Percentiles rank a stretch among this genome's conserved stretches.
These are phyloP conservation scores for Argynnis bischoffii DNA, from an alignment of 2,888 invertebrate genomes.

Conservation along the genomic window DNA sequence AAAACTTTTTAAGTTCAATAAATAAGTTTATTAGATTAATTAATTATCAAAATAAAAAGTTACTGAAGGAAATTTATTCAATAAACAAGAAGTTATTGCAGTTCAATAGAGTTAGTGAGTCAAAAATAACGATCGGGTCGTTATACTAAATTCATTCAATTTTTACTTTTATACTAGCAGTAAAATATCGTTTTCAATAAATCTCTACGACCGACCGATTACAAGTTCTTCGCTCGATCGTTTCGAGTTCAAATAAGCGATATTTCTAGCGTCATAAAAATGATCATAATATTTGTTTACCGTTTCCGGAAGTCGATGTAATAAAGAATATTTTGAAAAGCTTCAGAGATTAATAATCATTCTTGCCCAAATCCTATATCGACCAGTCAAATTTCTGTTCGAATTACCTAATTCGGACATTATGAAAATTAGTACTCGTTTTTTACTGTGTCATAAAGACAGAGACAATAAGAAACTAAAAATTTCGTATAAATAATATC, in stretches of 20 bases:
- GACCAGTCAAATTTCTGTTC: too few relatives aligned
- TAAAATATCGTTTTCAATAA: slow-evolving; percentile 22
- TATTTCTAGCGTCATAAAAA: slow-evolving; percentile 34
- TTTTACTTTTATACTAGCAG: slow-evolving; percentile 20
- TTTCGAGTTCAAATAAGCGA: slow-evolving; percentile 20
- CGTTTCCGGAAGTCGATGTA: slow-evolving; percentile 18
- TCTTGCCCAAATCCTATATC: too few relatives aligned
- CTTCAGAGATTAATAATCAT: slow-evolving; percentile 1
- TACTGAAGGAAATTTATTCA: not conserved
- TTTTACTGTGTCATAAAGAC: too few relatives aligned
- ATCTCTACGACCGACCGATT: slow-evolving; percentile 30
- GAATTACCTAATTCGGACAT: too few relatives aligned
- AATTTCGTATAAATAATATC: too few relatives aligned
- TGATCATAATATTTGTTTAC: slow-evolving; percentile 34
- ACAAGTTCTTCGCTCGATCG: slow-evolving; percentile 28
- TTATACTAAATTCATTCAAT: slow-evolving; percentile 20
- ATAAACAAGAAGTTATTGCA: not conserved
- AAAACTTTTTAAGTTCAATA: too few relatives aligned
- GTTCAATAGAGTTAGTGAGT: not conserved
- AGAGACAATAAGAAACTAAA: too few relatives aligned
- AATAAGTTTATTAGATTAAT: too few relatives aligned
- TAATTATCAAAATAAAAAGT: not conserved
- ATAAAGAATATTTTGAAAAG: not conserved
- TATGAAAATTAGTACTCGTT: too few relatives aligned
- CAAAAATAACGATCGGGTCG: slow-evolving; percentile 1